These are phyloP conservation scores for Mycalesis mineus DNA, from an alignment of 2,888 invertebrate genomes.

Conservation along the genomic window DNA sequence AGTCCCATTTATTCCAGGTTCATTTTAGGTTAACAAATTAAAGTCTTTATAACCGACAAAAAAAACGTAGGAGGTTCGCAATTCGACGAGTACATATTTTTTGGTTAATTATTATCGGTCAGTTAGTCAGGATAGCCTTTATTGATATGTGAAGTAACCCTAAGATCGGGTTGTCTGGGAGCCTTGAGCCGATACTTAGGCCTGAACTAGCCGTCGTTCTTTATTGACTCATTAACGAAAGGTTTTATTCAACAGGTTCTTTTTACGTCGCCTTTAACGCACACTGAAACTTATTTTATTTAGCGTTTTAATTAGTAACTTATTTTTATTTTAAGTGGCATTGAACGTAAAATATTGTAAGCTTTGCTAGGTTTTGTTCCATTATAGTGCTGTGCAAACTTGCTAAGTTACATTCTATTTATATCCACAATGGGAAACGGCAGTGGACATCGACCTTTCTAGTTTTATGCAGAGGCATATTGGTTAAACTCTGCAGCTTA, in stretches of 20 bases:
- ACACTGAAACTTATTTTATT: slow-evolving; percentile 2
- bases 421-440: background rate
- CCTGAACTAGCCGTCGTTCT: slow-evolving; percentile 1
- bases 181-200: slow-evolving; percentile 5
- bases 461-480: background rate
- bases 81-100: too few species aligned
- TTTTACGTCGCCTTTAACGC: slow-evolving; percentile 5
- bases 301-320: slow-evolving; percentile 1
- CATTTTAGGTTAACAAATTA: too few species aligned
- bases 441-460: background rate
- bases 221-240: slow-evolving; percentile 12
- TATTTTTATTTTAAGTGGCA: background rate
- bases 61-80: too few species aligned
- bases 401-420: background rate
- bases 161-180: background rate
- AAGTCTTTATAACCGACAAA: too few species aligned
- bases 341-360: background rate
- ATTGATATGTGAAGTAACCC: background rate
- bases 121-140: too few species aligned
- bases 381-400: background rate
- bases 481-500: background rate
- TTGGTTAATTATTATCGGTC: too few species aligned
- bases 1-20: too few species aligned
- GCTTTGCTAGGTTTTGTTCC: background rate
- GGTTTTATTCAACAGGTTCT: slow-evolving; percentile 10